Percentiles rank a stretch among this genome's conserved stretches.
Conservation (phyloP, 2,113 vertebrate genomes). For the Halichoerus grypus region DNA sequence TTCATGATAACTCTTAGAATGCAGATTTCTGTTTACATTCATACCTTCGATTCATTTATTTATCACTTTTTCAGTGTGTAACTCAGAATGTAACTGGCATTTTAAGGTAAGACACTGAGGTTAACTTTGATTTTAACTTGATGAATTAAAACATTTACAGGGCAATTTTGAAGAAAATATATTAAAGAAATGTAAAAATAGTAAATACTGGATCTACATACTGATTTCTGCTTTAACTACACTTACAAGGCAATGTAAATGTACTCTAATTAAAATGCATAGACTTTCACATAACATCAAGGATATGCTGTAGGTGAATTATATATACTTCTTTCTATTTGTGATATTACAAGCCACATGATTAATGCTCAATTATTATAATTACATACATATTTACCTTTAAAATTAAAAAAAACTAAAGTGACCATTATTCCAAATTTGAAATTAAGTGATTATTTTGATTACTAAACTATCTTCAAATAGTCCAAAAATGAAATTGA, state of each 20-base stretch:
- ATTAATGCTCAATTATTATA: not conserved
- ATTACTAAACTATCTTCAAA: not conserved
- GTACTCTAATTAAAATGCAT: not conserved
- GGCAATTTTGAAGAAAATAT: not conserved
- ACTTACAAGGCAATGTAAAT: not conserved
- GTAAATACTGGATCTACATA: not conserved
- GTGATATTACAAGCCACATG: not conserved
- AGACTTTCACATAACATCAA: not conserved
- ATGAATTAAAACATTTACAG: constrained; percentile 4
- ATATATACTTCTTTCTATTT: not conserved
- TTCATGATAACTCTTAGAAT: not conserved
- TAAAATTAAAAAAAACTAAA: not conserved
- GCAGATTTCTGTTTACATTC: not conserved
- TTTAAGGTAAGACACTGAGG: not conserved
- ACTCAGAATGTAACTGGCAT: not conserved
- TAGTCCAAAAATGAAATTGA: not conserved
- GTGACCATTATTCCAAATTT: not conserved
- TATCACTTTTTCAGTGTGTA: not conserved
- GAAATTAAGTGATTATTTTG: not conserved
- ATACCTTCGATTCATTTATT: constrained; percentile 2
- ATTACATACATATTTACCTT: not conserved
- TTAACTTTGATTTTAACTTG: constrained; percentile 47
- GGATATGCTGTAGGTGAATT: not conserved
- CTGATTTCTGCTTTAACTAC: not conserved
- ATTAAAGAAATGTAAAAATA: not conserved